Evolutionary conservation across 2,113 vertebrate species (phyloP).

Genomic region (Ptilorrhoa leucosticta): DNA sequence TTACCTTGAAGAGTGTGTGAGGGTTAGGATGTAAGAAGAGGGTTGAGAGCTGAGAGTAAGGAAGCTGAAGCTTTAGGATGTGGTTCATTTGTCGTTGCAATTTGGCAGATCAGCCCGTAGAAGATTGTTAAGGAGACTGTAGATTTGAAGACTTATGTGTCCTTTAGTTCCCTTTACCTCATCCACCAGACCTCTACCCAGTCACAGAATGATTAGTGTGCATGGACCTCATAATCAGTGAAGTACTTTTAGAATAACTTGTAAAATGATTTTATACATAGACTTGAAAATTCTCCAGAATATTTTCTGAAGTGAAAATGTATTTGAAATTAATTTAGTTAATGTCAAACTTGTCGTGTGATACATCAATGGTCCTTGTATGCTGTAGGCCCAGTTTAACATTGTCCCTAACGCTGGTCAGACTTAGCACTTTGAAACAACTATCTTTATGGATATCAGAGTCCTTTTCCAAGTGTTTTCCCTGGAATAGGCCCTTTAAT

Average conservation of each 20-base stretch:
- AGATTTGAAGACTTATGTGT: neutral
- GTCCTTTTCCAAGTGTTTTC: neutral
- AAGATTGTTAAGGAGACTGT: neutral
- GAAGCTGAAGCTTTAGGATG: neutral
- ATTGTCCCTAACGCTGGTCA: neutral
- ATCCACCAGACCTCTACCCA: neutral
- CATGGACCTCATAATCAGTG: neutral
- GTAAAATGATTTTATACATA: neutral
- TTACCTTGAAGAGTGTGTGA: neutral
- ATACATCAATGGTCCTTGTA: neutral
- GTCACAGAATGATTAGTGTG: neutral
- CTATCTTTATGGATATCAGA: neutral
- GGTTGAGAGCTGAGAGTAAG: neutral
- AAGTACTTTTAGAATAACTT: neutral
- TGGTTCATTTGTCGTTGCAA: fast-evolving
- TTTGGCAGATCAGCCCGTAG: neutral
- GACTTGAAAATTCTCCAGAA: neutral
- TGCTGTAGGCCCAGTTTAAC: neutral
- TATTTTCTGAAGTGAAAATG: neutral
- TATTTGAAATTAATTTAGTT: neutral
- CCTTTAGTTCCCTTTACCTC: neutral
- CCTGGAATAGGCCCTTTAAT: neutral
- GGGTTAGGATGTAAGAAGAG: neutral
- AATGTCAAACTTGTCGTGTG: neutral
- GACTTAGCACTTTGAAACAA: neutral